Base-by-base conservation (phyloP, 2,797 vertebrate genomes). In the Acridotheres tristis region DNA sequence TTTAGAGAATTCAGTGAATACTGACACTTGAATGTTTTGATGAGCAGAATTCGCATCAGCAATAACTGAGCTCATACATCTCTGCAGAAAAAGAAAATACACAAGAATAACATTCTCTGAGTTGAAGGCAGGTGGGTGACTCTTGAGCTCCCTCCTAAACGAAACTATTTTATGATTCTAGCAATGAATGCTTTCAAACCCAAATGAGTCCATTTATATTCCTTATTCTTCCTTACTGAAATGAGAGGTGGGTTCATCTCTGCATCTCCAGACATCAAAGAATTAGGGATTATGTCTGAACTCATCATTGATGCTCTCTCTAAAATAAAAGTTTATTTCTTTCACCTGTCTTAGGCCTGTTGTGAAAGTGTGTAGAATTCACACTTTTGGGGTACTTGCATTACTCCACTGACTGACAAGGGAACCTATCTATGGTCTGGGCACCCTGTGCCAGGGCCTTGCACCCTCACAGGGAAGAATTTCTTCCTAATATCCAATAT, bases 11-110 rank as follows among this genome's bases (percentile, higher is more conserved):
- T 71, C 72, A 87, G 47, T 43, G 51, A 93, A 83, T 71, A 86
- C 53, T 73, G 87, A 66, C n/a, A 30, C 22, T 84, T 57, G 55
- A 94, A 88, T 59, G 14, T 83, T 93, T 92, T 88, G 43, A 85
- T 53, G 54, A 16, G 23, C 32, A 42, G 58, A 86, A 88, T 63
- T 92, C 82, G 81, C 87, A 59, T 87, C 69, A 78, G 59, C 42
- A 88, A 79, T 57, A 91, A 90, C 32, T 81, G 32, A 96, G 54
- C 48, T 92, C 30, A 73, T 43, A 66, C 22, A 78, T 43, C 79
- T 90, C 57, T 79, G 65, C 32, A 92, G 71, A 22, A 45, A 77
- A 42, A 63, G 36, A 79, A 53, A 85, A 63, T 25, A 47, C 5
- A 8, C 30, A 62, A 43, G 16, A 53, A 38, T 59, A 81, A 72